A percentile compares a stretch with the other conserved stretches of the same genome.
Evolutionary conservation across 2,888 invertebrate species (phyloP).

Genomic region (Ormyrus labotus): DNA sequence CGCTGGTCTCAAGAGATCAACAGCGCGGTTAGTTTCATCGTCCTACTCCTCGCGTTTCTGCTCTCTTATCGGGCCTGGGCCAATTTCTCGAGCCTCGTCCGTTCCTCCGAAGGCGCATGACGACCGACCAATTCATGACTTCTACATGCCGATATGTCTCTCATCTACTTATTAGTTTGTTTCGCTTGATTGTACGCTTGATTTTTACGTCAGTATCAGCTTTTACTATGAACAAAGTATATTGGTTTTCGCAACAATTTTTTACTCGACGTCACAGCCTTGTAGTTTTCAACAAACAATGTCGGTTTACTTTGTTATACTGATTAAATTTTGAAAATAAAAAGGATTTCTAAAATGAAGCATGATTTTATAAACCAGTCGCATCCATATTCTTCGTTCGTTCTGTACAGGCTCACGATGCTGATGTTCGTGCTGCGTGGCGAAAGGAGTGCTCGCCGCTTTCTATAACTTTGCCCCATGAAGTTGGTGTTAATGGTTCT

Average conservation of each 20-base stretch:
- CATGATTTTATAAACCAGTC: constrained; percentile 14
- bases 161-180: neutral
- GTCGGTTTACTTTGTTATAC: neutral
- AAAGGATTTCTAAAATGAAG: neutral
- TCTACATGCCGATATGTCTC: no score
- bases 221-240: no score
- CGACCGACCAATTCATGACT: no score
- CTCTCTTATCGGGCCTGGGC: constrained; percentile 24
- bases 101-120: neutral
- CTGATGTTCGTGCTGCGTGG: constrained; percentile 68
- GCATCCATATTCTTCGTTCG: constrained; percentile 37
- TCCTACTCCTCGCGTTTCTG: constrained; percentile 40
- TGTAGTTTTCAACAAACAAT: neutral
- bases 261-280: neutral
- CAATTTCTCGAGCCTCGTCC: constrained; percentile 18
- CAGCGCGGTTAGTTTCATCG: constrained; percentile 71
- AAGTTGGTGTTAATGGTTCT: constrained; percentile 68
- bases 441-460: constrained; percentile 72
- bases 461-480: constrained; percentile 71
- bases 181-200: no score
- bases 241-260: no score
- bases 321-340: constrained; percentile 26
- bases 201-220: no score
- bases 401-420: constrained; percentile 66
- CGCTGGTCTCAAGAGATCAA: constrained; percentile 88